Evolutionary conservation across 2,113 vertebrate species (phyloP), one percentile per base, ranked within the genome.

Genomic region (Scopus umbretta): DNA sequence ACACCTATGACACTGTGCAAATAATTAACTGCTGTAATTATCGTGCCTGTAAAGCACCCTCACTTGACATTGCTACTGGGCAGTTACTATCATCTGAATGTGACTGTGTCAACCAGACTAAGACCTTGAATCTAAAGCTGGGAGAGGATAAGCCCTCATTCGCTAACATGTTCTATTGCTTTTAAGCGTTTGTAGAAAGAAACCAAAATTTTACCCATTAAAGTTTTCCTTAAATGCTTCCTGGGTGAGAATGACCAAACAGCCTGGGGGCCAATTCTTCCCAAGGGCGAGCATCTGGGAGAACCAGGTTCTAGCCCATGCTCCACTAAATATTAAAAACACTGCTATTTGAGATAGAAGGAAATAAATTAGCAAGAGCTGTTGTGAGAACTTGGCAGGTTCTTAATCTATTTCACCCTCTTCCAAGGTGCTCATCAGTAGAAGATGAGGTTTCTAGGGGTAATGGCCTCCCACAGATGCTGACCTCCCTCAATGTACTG

Each of bases 11-110:
- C 88, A 80, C 74, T 66, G 50, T 72, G 70, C 65, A 92, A 79
- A 94, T 92, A 96, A 97, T 94, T 91, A 96, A 94, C 80, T 71
- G 63, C 67, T 94, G 67, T 84, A 91, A 92, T 94, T 94, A 88
- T 38, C 0, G 10, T 83, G 72, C 42, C 71, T 52, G 29, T 79
- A 71, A 92, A 88, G 45, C 52, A 73, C 23, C 10, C 12, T 83
- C 16, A 10, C 30, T 91, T 90, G 88, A 88, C 93, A 80, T 91
- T 97, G 93, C 96, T 95, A 15, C 5, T 26, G 56, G 95, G 81
- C 23, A 83, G 23, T 55, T 76, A 19, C n/a, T 71, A 34, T 66
- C 27, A n/a, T 76, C 9, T 6, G 6, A 91, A 42, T 53, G 68
- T 70, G n/a, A 29, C 58, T 82, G 13, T 78, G 81, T 66, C 53